Percentiles rank a stretch among this genome's conserved stretches.
Conservation (phyloP, 2,888 invertebrate species). For the Lasius fuliginosus region DNA sequence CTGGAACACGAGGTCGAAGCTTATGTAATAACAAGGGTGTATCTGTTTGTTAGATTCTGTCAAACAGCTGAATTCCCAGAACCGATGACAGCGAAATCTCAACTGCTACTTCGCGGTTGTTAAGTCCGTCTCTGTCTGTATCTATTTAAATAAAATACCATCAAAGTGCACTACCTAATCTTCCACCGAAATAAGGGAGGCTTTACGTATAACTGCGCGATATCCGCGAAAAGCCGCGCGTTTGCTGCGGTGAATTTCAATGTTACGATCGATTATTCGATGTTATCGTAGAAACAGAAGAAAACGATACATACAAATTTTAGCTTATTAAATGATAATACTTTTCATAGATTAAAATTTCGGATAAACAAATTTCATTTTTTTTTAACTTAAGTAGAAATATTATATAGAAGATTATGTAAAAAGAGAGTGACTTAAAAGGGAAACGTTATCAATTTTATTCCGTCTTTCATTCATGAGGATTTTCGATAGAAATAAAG, state of each 20-base stretch:
- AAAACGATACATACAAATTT: background rate
- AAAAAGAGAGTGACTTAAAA: background rate
- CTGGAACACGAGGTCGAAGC: background rate
- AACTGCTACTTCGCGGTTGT: background rate
- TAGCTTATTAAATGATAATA: background rate
- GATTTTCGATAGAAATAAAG: constrained; percentile 12
- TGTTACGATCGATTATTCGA: background rate
- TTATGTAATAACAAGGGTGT: constrained; percentile 15
- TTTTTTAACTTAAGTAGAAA: background rate
- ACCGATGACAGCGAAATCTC: background rate
- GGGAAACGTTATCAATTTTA: background rate
- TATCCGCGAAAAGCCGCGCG: background rate
- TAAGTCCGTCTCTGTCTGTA: background rate
- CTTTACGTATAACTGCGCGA: background rate
- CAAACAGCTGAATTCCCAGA: constrained; percentile 7
- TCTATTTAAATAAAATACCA: background rate
- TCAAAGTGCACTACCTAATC: background rate
- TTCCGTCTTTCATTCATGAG: background rate
- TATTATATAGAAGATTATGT: background rate
- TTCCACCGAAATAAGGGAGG: background rate
- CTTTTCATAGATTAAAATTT: background rate
- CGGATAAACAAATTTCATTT: background rate
- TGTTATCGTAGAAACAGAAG: background rate
- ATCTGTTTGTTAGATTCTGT: background rate
- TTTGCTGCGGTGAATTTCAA: background rate